Percentiles rank a stretch among this genome's conserved stretches.
These are phyloP conservation scores for Parazoanthus swiftii DNA, from an alignment of 92 coral and sea anemone genomes.

Conservation along the genomic window DNA sequence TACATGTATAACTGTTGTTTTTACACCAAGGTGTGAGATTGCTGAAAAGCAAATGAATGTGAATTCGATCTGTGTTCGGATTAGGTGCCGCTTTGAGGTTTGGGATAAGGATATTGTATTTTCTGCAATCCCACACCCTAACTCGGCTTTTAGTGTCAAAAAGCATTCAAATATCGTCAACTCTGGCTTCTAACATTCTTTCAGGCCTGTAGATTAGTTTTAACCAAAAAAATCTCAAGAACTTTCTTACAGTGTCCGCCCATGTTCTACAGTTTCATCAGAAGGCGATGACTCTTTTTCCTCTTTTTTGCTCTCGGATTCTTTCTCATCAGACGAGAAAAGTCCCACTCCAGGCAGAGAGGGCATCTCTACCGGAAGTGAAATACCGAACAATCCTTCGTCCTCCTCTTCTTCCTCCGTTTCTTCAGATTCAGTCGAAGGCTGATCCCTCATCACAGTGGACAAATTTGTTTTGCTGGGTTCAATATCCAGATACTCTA, in stretches of 20 bases:
- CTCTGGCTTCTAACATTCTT: neutral
- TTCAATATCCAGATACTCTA: conserved; percentile 73
- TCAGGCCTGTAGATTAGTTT: neutral
- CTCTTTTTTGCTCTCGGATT: conserved; percentile 32
- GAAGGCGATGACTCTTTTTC: neutral
- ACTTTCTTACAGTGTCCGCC: neutral
- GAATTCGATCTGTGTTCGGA: too few species aligned
- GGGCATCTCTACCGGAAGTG: conserved; percentile 56
- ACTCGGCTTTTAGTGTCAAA: neutral
- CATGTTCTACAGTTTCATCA: conserved; percentile 1
- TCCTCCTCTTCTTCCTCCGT: conserved; percentile 78
- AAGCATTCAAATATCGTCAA: neutral
- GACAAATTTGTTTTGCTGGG: conserved; percentile 81
- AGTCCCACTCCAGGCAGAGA: conserved; percentile 24
- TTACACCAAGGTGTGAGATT: too few species aligned
- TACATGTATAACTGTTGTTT: too few species aligned
- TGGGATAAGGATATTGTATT: too few species aligned
- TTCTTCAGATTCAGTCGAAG: conserved; percentile 66
- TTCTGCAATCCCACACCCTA: neutral
- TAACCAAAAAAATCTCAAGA: neutral
- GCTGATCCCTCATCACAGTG: conserved; percentile 73
- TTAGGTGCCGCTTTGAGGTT: too few species aligned
- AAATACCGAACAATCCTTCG: conserved; percentile 64
- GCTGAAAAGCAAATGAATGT: too few species aligned
- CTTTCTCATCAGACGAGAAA: conserved; percentile 36